Evolutionary conservation across 2,797 vertebrate species (phyloP).

Genomic region (Enoplosus armatus): DNA sequence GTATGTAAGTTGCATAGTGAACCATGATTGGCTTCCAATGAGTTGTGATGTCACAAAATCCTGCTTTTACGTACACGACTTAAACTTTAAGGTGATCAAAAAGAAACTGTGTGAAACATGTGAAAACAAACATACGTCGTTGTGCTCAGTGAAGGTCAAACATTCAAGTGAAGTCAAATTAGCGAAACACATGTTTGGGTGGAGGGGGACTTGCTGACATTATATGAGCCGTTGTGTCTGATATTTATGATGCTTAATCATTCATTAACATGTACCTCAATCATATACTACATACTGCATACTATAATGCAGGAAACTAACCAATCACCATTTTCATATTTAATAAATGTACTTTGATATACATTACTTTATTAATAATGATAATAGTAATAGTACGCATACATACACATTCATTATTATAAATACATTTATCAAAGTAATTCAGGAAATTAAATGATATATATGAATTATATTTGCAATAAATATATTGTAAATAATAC

Average conservation of each 20-base stretch:
- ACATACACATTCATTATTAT: background rate
- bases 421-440: background rate
- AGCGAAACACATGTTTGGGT: slow-evolving; percentile 4
- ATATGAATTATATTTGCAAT: background rate
- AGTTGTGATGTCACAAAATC: background rate
- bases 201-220: background rate
- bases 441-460: background rate
- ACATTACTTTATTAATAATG: background rate
- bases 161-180: slow-evolving; percentile 19
- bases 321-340: background rate
- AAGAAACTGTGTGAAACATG: too few relatives aligned
- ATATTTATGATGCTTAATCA: background rate
- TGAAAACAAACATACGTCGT: slow-evolving; percentile 16
- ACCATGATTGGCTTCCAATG: background rate
- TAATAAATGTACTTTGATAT: background rate
- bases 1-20: background rate
- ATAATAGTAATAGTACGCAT: background rate
- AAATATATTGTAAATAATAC: background rate
- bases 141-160: slow-evolving; percentile 28
- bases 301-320: background rate
- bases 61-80: background rate
- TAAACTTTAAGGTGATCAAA: too few relatives aligned
- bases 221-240: background rate
- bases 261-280: background rate
- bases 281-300: background rate